Base-by-base conservation (phyloP, 2,888 invertebrate species). In the Camptogramma bilineatum region DNA sequence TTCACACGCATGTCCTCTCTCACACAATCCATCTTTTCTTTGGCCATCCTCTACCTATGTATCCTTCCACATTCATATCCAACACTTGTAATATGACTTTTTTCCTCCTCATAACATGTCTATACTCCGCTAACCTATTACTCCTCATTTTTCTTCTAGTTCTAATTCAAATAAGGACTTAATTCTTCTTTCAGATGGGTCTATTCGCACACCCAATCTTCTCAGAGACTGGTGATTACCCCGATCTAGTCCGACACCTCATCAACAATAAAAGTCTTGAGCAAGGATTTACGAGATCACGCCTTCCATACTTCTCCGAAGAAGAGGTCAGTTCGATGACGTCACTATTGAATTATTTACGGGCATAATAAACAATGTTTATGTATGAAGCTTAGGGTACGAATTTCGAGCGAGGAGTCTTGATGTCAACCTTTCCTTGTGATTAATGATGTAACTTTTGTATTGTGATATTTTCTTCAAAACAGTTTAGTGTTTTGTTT, bases 181-280 rank as follows among this genome's bases (percentile, higher is more conserved):
- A n/a, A n/a, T n/a, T n/a, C 70, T 71, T 7, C 47, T 56, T 56
- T 7, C 76, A 94, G 94, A 50, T 93, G 19, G 94, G 92, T n/a
- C 75, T 92, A 44, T 93, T 85, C 69, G 92, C 94, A 1, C 91
- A 94, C 75, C 94, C 94, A 8, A 93, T 94, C 70, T 94, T 83
- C 73, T 91, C 92, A 0, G 81, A 86, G 31, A 72, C 82, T 44
- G 94, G 94, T 0, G 90, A 94, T 73, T 94, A 94, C 71, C 94
- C 94, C 0, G 73, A 69, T 13, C 72, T 90, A 4, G 93, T 94
- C 66, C 86, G 91, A n/a, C 82, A 91, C 66, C 81, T 85, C 69
- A 72, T 94, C 19, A 89, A 90, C 65, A 82, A 81, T 42, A 85
- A 87, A 71, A 94, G 94, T 73, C 58, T 74, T 10, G 71, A 78